Conservation (phyloP, 1,140 invertebrate genomes). For the Scaptomyza pallida region DNA sequence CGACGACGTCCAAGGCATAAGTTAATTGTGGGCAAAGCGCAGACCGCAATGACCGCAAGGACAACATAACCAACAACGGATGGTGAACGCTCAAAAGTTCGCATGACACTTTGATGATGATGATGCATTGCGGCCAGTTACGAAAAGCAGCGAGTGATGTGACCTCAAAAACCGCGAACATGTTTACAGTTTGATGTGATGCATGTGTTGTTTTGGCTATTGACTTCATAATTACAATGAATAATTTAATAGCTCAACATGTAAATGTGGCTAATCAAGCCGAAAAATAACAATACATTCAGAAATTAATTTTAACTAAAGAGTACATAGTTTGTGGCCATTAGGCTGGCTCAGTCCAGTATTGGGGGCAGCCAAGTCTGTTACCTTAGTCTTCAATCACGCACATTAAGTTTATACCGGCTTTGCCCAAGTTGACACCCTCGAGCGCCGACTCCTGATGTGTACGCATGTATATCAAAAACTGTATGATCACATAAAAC, state of each 20-base stretch:
- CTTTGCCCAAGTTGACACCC: constrained; percentile 90
- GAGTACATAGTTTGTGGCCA: constrained; percentile 14
- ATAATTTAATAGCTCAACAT: constrained; percentile 72
- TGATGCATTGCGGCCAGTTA: constrained; percentile 38
- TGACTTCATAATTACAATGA: constrained; percentile 73
- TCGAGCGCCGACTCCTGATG: constrained; percentile 91
- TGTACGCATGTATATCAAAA: constrained; percentile 90
- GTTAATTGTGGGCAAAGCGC: constrained; percentile 71
- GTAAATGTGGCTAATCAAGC: constrained; percentile 17
- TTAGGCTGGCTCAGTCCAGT: constrained; percentile 16
- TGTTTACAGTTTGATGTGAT: constrained; percentile 44
- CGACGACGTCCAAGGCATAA: constrained; percentile 48
- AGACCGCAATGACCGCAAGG: constrained; percentile 63
- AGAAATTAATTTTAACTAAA: constrained; percentile 22
- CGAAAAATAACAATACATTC: constrained; percentile 18
- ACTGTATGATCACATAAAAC: constrained; percentile 91
- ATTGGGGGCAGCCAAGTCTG: not conserved
- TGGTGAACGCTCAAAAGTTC: constrained; percentile 44
- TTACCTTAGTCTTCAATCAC: constrained; percentile 86
- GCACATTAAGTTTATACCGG: constrained; percentile 92
- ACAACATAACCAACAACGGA: constrained; percentile 28
- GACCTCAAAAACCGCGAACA: constrained; percentile 63
- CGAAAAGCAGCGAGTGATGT: constrained; percentile 13
- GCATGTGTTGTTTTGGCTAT: constrained; percentile 42
- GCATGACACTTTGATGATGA: constrained; percentile 49